Evolutionary conservation across 2,113 vertebrate genomes (phyloP).

Genomic region (Miniopterus natalensis): DNA sequence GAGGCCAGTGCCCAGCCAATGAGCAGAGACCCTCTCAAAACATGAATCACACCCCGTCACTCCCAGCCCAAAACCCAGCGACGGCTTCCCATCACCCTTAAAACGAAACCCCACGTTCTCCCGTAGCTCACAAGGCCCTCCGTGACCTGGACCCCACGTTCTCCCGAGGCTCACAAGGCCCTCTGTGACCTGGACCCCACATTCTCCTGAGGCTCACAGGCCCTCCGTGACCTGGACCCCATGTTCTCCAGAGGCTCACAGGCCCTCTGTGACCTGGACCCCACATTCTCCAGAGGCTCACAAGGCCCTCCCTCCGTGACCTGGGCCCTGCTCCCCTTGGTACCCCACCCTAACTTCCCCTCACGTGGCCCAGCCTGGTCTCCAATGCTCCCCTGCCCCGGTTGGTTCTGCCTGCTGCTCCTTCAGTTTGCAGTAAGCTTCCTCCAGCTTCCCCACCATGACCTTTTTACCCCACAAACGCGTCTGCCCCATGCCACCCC

Average conservation of each 20-base stretch:
- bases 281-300: background rate
- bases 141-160: background rate
- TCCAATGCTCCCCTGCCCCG: too few relatives aligned
- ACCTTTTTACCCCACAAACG: fast-evolving
- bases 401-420: fast-evolving
- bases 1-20: fast-evolving
- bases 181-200: too few relatives aligned
- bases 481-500: fast-evolving
- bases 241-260: background rate
- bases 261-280: background rate
- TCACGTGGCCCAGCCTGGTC: background rate
- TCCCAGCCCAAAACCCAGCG: background rate
- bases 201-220: too few relatives aligned
- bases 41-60: fast-evolving
- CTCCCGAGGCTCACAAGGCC: too few relatives aligned
- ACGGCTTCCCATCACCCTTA: background rate
- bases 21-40: background rate
- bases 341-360: fast-evolving
- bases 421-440: background rate
- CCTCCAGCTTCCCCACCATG: fast-evolving
- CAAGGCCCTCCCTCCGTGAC: background rate
- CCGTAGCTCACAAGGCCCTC: background rate
- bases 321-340: background rate
- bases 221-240: background rate
- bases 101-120: background rate